A percentile compares a stretch with the other conserved stretches of the same genome.
phyloP scores from a whole-genome alignment of 2,113 vertebrate species.

The Axis porcinus region DNA sequence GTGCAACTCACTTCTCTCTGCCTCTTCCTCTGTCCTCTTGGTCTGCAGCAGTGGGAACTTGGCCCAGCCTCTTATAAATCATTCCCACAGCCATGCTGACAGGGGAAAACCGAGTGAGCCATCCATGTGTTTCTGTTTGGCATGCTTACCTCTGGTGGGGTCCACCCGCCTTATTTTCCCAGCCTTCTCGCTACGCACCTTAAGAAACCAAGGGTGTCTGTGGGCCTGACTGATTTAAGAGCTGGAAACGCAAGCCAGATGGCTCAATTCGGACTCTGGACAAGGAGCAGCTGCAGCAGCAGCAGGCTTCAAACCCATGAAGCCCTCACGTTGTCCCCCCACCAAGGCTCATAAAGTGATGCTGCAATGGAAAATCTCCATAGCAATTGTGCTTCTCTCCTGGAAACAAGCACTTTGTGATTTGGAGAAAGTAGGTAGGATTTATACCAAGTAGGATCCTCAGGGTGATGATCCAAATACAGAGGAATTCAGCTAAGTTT shows the following conservation, averaged over 20 bases:
- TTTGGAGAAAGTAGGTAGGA: not conserved
- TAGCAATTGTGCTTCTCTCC: not conserved
- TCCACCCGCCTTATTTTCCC: not conserved
- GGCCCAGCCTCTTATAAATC: slow-evolving; percentile 23
- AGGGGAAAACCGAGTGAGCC: not conserved
- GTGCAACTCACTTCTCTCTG: slow-evolving; percentile 54
- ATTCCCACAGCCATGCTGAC: not conserved
- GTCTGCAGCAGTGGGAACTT: slow-evolving; percentile 37
- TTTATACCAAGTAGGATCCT: not conserved
- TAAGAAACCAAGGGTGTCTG: not conserved
- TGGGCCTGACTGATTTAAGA: not conserved
- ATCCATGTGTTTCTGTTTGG: slow-evolving; percentile 13
- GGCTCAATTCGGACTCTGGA: not conserved
- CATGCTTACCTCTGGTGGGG: not conserved
- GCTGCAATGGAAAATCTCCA: slow-evolving; percentile 9
- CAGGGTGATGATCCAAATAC: not conserved
- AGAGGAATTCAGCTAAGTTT: not conserved
- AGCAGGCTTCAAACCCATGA: not conserved
- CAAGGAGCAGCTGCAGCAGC: not conserved
- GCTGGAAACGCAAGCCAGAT: not conserved
- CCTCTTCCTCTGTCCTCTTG: not conserved
- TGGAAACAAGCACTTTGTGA: not conserved
- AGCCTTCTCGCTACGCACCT: not conserved
- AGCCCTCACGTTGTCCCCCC: not conserved
- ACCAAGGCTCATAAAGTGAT: not conserved